Percentiles rank a stretch among this genome's conserved stretches.
phyloP scores from a whole-genome alignment of 2,888 invertebrate species.

The Microchrysa polita region DNA sequence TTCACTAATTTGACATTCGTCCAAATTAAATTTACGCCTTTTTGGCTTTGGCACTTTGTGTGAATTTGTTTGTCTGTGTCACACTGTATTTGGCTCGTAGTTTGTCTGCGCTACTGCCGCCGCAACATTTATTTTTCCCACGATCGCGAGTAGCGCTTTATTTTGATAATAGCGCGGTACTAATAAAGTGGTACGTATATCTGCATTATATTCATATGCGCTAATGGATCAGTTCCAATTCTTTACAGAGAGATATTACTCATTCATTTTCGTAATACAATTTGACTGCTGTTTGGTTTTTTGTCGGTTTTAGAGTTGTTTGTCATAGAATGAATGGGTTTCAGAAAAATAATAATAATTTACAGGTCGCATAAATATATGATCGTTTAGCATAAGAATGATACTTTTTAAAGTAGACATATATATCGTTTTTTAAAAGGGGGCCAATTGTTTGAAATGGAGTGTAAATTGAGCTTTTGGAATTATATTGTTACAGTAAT shows the following conservation, averaged over 20 bases:
- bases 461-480: constrained; percentile 37
- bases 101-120: not conserved
- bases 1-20: constrained; percentile 32
- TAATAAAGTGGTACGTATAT: constrained; percentile 29
- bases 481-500: constrained; percentile 31
- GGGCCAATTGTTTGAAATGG: not conserved
- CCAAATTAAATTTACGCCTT: constrained; percentile 38
- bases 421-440: not conserved
- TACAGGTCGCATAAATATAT: constrained; percentile 27
- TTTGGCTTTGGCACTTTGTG: constrained; percentile 17
- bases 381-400: constrained; percentile 21
- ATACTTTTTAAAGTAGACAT: constrained; percentile 35
- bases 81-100: not conserved
- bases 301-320: not conserved
- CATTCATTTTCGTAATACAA: constrained; percentile 4
- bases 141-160: constrained; percentile 16
- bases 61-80: not conserved
- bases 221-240: constrained; percentile 35
- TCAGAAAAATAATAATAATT: constrained; percentile 10
- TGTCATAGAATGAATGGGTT: not conserved
- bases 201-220: too few relatives aligned
- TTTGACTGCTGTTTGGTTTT: not conserved
- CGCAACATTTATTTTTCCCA: constrained; percentile 23
- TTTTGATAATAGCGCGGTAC: constrained; percentile 23
- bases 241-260: constrained; percentile 1